Base-by-base conservation (phyloP, 2,113 vertebrate species). In the Brachyistius frenatus region DNA sequence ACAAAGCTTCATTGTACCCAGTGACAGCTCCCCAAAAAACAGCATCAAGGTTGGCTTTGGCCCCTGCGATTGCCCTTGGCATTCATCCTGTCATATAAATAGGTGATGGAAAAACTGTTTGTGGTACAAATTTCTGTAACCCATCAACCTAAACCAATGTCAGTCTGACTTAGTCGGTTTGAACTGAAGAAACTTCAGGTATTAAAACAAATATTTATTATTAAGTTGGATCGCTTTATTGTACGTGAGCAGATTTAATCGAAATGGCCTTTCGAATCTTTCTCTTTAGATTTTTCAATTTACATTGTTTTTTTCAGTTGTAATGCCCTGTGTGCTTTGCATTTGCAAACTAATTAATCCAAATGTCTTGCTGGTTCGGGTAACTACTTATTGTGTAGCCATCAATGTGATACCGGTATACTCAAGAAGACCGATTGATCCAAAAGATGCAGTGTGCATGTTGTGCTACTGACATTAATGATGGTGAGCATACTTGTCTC, bases 1-100 rank as follows among this genome's bases (percentile, higher is more conserved):
- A 49, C 15, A 5, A n/a, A 11, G 33, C 31, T 49, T 33, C 58
- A 50, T 37, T 50, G 39, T 47, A 10, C 14, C 60, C 61, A 50
- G 15, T 84, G 69, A 77, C 68, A 63, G 55, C 54, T 53, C 74
- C 77, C 77, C 73, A 74, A 63, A 66, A 76, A 56, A 33, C 61
- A 67, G 32, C 56, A 55, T 60, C 50, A 72, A 53, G 31, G 52
- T 31, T 78, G 49, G 61, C 61, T 63, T 55, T 60, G 33, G 52
- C 44, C 35, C 57, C 37, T 11, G 54, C 8, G 11, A 35, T 72
- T 11, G 11, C 50, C 50, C 30, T 83, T 76, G 32, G 61, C 66
- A 63, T 47, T 77, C 64, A 4, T 11, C 50, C 46, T 49, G 33
- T 65, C 36, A 39, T 23, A 55, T 67, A 54, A 79, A 47, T 31